These are phyloP conservation scores for Molorchus minor DNA, from an alignment of 2,888 invertebrate genomes.

Conservation along the genomic window DNA sequence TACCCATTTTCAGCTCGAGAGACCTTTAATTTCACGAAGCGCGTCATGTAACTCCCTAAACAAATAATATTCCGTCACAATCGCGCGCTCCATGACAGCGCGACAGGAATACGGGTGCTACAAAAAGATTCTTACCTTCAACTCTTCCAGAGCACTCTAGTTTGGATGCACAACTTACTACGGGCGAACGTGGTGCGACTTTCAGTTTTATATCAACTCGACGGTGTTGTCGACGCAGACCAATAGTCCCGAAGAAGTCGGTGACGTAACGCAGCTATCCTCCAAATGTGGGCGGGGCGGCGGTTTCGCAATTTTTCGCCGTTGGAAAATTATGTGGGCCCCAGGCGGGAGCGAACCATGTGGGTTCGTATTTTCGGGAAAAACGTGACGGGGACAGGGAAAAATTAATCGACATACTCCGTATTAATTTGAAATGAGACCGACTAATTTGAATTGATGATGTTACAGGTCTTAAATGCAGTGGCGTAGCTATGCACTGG, in stretches of 20 bases:
- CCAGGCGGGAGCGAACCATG: not conserved
- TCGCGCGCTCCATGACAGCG: not conserved
- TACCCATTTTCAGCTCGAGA: not conserved
- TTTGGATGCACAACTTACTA: conserved; percentile 20
- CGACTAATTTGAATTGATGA: not conserved
- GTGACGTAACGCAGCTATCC: conserved; percentile 4
- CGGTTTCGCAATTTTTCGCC: conserved; percentile 6
- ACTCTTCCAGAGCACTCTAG: conserved; percentile 18
- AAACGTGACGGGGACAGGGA: no score
- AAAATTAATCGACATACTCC: no score
- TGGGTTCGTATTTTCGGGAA: conserved; percentile 1
- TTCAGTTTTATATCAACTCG: conserved; percentile 21
- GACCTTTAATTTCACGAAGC: not conserved
- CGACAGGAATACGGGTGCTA: conserved; percentile 6
- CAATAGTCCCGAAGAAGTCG: conserved; percentile 5
- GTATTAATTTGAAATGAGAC: no score
- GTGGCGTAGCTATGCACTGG: no score
- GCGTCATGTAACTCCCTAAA: not conserved
- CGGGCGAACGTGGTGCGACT: conserved; percentile 11
- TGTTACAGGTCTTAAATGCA: no score
- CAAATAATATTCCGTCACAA: conserved; percentile 5
- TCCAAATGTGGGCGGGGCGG: not conserved
- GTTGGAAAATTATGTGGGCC: conserved; percentile 11
- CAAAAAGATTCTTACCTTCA: conserved; percentile 17
- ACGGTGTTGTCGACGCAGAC: conserved; percentile 13